Percentiles rank a stretch among this genome's conserved stretches.
These are phyloP conservation scores for Ictidomys tridecemlineatus DNA, from an alignment of 2,113 vertebrate genomes.

Conservation along the genomic window DNA sequence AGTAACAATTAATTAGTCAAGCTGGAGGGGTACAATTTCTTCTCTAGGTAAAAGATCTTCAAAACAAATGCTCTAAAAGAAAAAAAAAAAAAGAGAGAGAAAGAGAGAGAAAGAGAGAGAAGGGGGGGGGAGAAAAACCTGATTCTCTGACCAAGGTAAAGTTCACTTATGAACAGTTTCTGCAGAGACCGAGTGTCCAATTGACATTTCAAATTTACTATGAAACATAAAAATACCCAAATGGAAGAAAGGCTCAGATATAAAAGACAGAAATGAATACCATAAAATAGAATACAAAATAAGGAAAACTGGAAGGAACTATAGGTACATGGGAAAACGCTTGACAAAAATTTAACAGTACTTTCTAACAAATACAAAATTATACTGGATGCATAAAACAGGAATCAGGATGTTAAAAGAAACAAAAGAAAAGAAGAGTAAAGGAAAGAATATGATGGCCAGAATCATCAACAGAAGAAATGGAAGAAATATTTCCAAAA, in stretches of 20 bases:
- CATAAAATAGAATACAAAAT: neutral
- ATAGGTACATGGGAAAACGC: neutral
- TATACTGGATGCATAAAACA: neutral
- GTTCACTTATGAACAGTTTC: neutral
- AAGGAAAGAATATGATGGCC: neutral
- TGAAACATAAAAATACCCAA: neutral
- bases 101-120: neutral
- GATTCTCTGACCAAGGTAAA: neutral
- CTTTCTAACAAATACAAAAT: neutral
- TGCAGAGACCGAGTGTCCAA: neutral
- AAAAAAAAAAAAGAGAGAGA: neutral
- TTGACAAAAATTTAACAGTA: neutral
- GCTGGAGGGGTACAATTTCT: neutral
- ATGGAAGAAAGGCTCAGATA: neutral
- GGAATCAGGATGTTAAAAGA: neutral
- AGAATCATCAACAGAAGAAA: neutral
- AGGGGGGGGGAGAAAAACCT: neutral
- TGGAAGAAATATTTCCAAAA: neutral
- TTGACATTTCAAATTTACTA: neutral
- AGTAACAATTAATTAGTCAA: neutral
- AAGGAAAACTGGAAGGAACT: neutral
- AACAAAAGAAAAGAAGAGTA: neutral
- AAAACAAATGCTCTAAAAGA: neutral
- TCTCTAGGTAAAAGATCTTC: slow-evolving; percentile 1
- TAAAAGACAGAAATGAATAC: neutral